These are phyloP conservation scores for Alcedo atthis DNA, from an alignment of 2,797 vertebrate species.

Conservation along the genomic window DNA sequence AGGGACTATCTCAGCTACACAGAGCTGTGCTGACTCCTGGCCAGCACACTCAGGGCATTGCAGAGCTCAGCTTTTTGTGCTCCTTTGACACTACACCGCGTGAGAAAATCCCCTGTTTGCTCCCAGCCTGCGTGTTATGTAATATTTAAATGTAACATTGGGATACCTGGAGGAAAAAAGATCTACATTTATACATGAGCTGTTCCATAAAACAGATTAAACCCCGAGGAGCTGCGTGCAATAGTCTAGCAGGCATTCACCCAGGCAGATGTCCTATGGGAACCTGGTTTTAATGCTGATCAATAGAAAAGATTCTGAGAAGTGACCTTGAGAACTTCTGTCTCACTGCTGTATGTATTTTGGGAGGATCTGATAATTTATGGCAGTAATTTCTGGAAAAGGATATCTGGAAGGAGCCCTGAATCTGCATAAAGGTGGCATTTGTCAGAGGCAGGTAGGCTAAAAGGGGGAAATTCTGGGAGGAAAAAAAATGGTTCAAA, in stretches of 20 bases:
- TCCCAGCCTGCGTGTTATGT: neutral
- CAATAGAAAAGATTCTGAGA: neutral
- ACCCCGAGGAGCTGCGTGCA: neutral
- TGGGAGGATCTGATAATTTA: neutral
- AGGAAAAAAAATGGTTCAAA: neutral
- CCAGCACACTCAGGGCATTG: neutral
- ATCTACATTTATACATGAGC: neutral
- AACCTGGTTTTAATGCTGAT: neutral
- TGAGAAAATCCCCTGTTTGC: neutral
- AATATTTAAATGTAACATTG: neutral
- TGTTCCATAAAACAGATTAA: neutral
- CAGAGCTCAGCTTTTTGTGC: neutral
- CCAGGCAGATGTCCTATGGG: neutral
- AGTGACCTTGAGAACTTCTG: neutral
- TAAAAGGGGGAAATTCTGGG: neutral
- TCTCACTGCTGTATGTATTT: neutral
- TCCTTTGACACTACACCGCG: rapidly evolving
- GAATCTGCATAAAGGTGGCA: neutral
- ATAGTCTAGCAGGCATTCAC: neutral
- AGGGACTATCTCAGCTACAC: neutral
- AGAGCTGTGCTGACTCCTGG: neutral
- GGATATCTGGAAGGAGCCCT: neutral
- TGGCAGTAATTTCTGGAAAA: neutral
- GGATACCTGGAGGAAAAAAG: slow-evolving; percentile 6
- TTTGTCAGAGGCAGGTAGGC: neutral